Conservation (phyloP, 2,113 vertebrate species). For the Danionella cerebrum region DNA sequence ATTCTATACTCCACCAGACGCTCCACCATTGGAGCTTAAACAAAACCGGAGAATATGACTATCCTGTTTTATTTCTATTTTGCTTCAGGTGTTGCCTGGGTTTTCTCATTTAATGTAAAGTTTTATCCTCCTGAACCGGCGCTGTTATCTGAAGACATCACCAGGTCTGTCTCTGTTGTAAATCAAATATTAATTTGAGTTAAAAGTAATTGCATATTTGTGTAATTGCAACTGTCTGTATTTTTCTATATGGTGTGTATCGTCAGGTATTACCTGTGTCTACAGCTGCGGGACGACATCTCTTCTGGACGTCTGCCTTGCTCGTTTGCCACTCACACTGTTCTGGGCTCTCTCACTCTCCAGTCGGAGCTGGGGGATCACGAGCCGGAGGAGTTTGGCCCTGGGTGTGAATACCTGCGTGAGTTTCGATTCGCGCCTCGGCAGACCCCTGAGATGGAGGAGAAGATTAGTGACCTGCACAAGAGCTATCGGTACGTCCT, state of each 20-base stretch:
- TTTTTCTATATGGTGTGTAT: background rate
- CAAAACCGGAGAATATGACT: too few species aligned
- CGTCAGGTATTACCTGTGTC: constrained; percentile 90
- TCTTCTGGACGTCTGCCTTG: constrained; percentile 87
- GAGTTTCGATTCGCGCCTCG: constrained; percentile 88
- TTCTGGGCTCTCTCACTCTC: constrained; percentile 88
- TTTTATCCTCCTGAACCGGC: constrained; percentile 94
- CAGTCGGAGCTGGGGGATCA: constrained; percentile 95
- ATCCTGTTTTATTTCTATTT: too few species aligned
- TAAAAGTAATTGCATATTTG: background rate
- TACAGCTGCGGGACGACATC: constrained; percentile 89
- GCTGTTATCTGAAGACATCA: constrained; percentile 94
- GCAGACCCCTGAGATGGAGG: constrained; percentile 91
- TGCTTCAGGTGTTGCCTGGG: constrained; percentile 83
- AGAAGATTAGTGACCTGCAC: constrained; percentile 90
- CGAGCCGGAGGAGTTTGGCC: constrained; percentile 80
- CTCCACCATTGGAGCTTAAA: too few species aligned
- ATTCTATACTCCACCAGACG: too few species aligned
- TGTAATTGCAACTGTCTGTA: background rate
- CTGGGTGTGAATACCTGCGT: constrained; percentile 76
- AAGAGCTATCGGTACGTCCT: constrained; percentile 79
- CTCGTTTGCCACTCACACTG: constrained; percentile 83
- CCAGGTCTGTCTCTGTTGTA: constrained; percentile 60
- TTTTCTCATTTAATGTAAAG: constrained; percentile 92
- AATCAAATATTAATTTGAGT: background rate